phyloP scores from a whole-genome alignment of 2,888 invertebrate species.

The Embidobia sp. region DNA sequence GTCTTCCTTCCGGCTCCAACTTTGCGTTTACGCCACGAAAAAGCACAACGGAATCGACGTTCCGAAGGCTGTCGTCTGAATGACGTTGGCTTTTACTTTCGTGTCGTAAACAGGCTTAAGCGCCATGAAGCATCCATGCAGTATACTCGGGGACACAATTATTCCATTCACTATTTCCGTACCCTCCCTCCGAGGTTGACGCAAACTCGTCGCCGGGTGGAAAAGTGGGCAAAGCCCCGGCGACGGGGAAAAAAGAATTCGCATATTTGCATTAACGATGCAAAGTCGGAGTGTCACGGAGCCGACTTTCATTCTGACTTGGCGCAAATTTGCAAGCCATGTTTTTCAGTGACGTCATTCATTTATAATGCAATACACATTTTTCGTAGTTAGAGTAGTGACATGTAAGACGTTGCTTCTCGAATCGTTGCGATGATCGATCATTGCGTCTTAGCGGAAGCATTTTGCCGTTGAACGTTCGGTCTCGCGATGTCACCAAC shows the following conservation, averaged over 20 bases:
- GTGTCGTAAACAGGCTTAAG: conserved; percentile 41
- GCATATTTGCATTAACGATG: too few relatives aligned
- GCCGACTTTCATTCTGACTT: too few relatives aligned
- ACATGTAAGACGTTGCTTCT: too few relatives aligned
- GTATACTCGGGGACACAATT: conserved; percentile 64
- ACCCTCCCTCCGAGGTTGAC: not conserved
- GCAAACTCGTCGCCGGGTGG: not conserved
- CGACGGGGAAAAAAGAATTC: too few relatives aligned
- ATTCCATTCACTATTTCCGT: conserved; percentile 41
- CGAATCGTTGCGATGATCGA: too few relatives aligned
- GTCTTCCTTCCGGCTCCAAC: too few relatives aligned
- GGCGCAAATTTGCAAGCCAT: not conserved
- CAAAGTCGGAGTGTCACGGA: too few relatives aligned
- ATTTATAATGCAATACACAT: conserved; percentile 19
- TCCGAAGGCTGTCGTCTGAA: not conserved
- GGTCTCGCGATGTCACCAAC: too few relatives aligned
- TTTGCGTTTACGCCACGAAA: conserved; percentile 47
- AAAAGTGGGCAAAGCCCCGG: too few relatives aligned
- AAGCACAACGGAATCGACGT: not conserved
- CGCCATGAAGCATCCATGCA: too few relatives aligned
- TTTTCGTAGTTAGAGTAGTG: not conserved
- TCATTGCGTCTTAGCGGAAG: too few relatives aligned
- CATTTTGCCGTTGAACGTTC: too few relatives aligned
- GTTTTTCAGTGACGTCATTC: conserved; percentile 4
- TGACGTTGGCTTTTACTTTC: conserved; percentile 10